Base-by-base conservation (phyloP, 2,888 invertebrate genomes). In the Limenitis camilla region DNA sequence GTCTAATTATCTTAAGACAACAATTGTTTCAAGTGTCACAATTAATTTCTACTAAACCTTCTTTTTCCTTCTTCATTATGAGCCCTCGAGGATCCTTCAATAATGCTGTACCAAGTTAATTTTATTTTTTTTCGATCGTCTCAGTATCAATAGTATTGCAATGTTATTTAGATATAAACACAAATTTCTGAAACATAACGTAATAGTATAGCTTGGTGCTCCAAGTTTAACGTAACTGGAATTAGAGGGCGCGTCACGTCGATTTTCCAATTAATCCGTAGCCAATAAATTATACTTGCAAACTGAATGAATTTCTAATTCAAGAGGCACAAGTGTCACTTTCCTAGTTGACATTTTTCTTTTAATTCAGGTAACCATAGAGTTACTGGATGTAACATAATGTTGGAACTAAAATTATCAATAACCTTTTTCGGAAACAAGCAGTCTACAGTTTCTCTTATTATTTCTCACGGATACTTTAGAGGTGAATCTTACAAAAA, bases 261-360 rank as follows among this genome's bases (percentile, higher is more conserved):
- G 59, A 65, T 67, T 69, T 72, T 63, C 69, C 72, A 70, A 72
- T 72, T 67, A 69, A 58, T 52, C 44, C 44, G 43, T 29, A 47
- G 47, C 48, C 50, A 52, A 41, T 48, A 53, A 55, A 55, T 55
- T 55, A 55, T 55, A 49, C 49, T 43, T 42, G 42, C 33, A 40
- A 40, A 29, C 8, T 32, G 52, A 50, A 50, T 40, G 40, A 35
- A 48, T 48, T 44, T 39, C 40, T 55, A 50, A 40, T 27, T 39
- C 27, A 32, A 45, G 9, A 11, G 36, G 8, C 10, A 28, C 39
- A 50, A 43, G 48, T 40, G 28, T 41, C 41, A 41, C 30, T 40
- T 50, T 46, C 9, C 9, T 44, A 11, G 19, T 33, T 32, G 4
- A 19, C 36, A 33, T 42, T 47, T 49, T 55, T 52, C 49, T 46